Base-by-base conservation (phyloP, 2,888 invertebrate species). In the Rhagonycha lutea region DNA sequence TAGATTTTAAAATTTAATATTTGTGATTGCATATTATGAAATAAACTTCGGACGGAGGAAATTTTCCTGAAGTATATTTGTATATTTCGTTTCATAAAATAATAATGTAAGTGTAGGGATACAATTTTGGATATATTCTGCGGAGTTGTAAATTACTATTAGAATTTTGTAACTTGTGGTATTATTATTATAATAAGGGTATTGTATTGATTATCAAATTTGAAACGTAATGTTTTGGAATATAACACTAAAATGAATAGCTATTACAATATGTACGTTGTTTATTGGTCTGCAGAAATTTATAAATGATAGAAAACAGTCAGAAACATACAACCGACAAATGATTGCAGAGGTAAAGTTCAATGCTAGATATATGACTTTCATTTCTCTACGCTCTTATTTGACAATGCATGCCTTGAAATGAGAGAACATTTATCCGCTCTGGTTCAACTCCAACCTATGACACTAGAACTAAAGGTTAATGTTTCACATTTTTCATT, bases 361-460 rank as follows among this genome's bases (percentile, higher is more conserved):
- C 82, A 82, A 79, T 81, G 79, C 78, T 78, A 80, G 81, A 83
- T 83, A 82, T 83, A 83, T 83, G 81, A 82, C 75, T 79, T 81
- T 79, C 80, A 82, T 83, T 82, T 82, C 80, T 83, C 82, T 81
- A 80, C 81, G 79, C 81, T 81, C 76, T 80, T 80, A 81, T 81
- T 81, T 81, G 79, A 79, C 81, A 82, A 81, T 81, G 78, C 78
- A 78, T 73, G 81, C 74, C 79, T 75, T 77, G 78, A 79, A 79
- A 79, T 81, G 80, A 78, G 80, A 77, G 79, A 75, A 76, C 79
- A 79, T 81, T 81, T 82, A 78, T 80, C 79, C 74, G 61, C 68
- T 68, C 75, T 70, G 68, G 74, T 74, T 77, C 77, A 72, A 72
- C 68, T 77, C 74, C 69, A 68, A 75, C 74, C 75, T 77, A 77